Percentiles rank a stretch among this genome's conserved stretches.
Evolutionary conservation across 1,140 invertebrate species (phyloP).

Genomic region (Lordiphosa stackelbergi): DNA sequence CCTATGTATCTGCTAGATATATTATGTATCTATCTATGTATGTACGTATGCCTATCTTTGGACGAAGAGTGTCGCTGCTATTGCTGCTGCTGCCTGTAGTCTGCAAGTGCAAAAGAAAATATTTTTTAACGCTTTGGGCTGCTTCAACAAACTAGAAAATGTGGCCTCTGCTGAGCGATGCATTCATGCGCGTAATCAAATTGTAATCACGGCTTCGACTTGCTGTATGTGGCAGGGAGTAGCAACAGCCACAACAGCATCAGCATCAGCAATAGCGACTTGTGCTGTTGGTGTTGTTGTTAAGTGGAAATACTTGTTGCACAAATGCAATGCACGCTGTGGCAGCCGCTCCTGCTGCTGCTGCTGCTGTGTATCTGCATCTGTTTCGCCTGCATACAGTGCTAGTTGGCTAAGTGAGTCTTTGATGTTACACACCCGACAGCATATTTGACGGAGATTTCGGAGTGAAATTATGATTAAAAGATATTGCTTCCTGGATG

Average conservation of each 20-base stretch:
- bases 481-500: too few species aligned
- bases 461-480: too few species aligned
- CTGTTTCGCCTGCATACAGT: slow-evolving; percentile 50
- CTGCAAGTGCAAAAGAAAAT: slow-evolving; percentile 71
- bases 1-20: slow-evolving; percentile 69
- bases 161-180: slow-evolving; percentile 48
- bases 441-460: too few species aligned
- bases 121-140: slow-evolving; percentile 72
- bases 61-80: slow-evolving; percentile 42
- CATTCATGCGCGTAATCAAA: slow-evolving; percentile 76
- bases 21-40: slow-evolving; percentile 46
- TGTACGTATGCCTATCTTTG: slow-evolving; percentile 42
- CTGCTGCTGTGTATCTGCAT: slow-evolving; percentile 48
- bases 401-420: slow-evolving; percentile 16
- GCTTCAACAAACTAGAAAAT: slow-evolving; percentile 66
- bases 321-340: slow-evolving; percentile 73
- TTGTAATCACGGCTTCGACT: slow-evolving; percentile 70
- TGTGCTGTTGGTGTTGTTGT: slow-evolving; percentile 52
- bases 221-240: slow-evolving; percentile 37
- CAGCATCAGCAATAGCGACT: slow-evolving; percentile 17
- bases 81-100: slow-evolving; percentile 17
- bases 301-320: slow-evolving; percentile 76
- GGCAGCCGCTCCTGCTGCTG: slow-evolving; percentile 25
- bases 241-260: slow-evolving; percentile 28
- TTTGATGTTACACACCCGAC: too few species aligned